Evolutionary conservation across 2,888 invertebrate species (phyloP).

Genomic region (Dasysyrphus tricinctus): DNA sequence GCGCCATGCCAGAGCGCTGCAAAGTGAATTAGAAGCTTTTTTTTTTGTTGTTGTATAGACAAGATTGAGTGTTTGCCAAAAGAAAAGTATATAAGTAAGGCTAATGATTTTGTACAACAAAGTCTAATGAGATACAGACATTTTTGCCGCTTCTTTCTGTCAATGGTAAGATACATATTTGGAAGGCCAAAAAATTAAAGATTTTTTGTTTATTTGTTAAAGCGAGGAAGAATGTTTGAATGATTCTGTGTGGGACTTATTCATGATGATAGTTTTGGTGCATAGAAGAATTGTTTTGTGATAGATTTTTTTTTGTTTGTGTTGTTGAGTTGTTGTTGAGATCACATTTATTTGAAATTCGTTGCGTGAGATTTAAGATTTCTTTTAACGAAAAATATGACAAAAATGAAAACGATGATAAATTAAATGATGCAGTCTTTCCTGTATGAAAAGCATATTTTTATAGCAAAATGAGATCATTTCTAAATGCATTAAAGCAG

Average conservation of each 20-base stretch:
- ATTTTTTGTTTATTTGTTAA: constrained; percentile 45
- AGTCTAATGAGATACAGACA: constrained; percentile 50
- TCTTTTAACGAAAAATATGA: not conserved
- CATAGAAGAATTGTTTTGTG: not conserved
- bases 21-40: constrained; percentile 18
- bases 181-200: constrained; percentile 14
- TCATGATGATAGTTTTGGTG: constrained; percentile 18
- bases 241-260: not conserved
- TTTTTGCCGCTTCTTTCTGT: constrained; percentile 48
- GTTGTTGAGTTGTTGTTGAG: not conserved
- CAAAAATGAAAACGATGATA: not conserved
- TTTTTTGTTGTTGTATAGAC: not conserved
- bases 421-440: not conserved
- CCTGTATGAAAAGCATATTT: not conserved
- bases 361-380: not conserved
- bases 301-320: not conserved
- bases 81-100: constrained; percentile 17
- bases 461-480: constrained; percentile 4
- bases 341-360: constrained; percentile 32
- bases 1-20: not conserved
- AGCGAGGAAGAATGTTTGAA: constrained; percentile 2
- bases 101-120: constrained; percentile 60
- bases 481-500: not conserved
- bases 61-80: constrained; percentile 52
- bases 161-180: constrained; percentile 29